A percentile compares a stretch with the other conserved stretches of the same genome.
These are phyloP conservation scores for Xanthorhoe spadicearia DNA, from an alignment of 2,888 invertebrate species.

Conservation along the genomic window DNA sequence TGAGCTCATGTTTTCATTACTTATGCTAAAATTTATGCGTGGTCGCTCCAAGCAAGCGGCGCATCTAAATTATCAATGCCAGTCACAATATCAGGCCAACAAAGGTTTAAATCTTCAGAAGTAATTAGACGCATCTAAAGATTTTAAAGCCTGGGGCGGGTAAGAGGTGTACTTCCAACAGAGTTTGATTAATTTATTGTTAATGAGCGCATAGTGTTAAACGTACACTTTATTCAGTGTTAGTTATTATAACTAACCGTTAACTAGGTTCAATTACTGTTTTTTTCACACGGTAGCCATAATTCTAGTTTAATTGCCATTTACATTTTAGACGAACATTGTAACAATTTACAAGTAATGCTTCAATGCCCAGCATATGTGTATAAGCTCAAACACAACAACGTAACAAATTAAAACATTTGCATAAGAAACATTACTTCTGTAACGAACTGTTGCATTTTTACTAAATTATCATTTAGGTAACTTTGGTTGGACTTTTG, in stretches of 20 bases:
- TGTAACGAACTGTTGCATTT: neutral
- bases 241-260: constrained; percentile 43
- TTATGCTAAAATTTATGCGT: no score
- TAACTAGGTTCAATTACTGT: constrained; percentile 39
- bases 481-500: no score
- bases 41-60: no score
- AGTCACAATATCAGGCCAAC: neutral
- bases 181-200: constrained; percentile 72
- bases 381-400: neutral
- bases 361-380: neutral
- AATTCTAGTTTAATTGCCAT: constrained; percentile 9
- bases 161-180: constrained; percentile 44
- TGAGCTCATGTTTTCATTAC: no score
- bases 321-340: neutral
- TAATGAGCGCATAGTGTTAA: constrained; percentile 69
- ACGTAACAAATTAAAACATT: neutral
- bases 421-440: neutral
- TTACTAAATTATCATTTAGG: no score
- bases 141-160: constrained; percentile 33
- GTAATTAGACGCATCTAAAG: constrained; percentile 27
- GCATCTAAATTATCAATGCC: neutral
- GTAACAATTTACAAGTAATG: neutral
- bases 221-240: constrained; percentile 48
- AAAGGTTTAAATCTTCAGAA: constrained; percentile 17
- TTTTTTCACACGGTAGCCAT: constrained; percentile 36